Evolutionary conservation across 2,797 vertebrate genomes (phyloP).

Genomic region (Acanthiza pusilla): DNA sequence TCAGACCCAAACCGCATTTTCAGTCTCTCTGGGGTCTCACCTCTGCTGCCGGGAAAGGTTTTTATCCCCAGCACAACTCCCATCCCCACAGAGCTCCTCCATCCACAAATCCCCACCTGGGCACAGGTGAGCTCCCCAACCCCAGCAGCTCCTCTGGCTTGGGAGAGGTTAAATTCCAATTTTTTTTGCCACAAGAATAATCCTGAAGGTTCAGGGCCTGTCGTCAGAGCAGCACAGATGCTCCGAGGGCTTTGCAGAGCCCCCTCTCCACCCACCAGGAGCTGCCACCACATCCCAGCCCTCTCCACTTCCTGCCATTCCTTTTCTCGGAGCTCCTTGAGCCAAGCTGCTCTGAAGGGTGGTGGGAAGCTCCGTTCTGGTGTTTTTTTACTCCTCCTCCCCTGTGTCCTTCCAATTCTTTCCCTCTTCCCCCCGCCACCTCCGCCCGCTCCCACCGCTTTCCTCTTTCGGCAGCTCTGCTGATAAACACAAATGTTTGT

Average conservation of each 20-base stretch:
- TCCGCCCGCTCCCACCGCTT: constrained; percentile 29
- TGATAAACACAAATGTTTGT: neutral
- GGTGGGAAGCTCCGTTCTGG: neutral
- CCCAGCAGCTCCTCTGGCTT: fast-evolving
- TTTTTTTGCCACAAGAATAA: neutral
- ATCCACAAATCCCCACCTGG: neutral
- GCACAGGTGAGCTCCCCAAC: neutral
- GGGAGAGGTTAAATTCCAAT: neutral
- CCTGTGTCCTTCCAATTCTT: neutral
- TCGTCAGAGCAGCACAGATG: neutral
- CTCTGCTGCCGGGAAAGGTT: too few species aligned
- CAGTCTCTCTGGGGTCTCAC: too few species aligned
- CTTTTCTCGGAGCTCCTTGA: neutral
- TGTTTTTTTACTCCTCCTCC: neutral
- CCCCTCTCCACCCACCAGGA: neutral
- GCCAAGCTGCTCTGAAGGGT: neutral
- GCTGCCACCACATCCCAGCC: neutral
- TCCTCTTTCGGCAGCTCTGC: constrained; percentile 32
- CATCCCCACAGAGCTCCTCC: neutral
- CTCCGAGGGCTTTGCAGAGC: neutral
- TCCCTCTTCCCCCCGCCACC: neutral
- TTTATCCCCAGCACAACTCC: neutral
- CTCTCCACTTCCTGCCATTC: neutral
- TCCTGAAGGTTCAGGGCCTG: fast-evolving
- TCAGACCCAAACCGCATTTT: neutral